These are phyloP conservation scores for Agrenia bidenticulata DNA, from an alignment of 2,888 invertebrate genomes.

Conservation along the genomic window DNA sequence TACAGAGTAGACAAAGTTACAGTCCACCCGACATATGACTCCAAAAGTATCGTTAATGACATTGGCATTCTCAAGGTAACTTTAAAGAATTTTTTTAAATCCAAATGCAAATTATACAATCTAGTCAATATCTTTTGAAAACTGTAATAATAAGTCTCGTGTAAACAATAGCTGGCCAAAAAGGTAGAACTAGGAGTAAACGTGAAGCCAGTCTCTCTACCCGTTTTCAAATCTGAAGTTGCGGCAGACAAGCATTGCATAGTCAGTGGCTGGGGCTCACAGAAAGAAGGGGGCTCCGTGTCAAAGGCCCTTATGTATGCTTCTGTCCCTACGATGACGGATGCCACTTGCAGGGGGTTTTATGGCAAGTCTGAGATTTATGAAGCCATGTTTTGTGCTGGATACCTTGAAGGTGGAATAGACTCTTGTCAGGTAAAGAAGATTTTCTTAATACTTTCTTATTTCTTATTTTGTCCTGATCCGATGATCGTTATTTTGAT, in stretches of 20 bases:
- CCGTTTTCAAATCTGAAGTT: conserved; percentile 38
- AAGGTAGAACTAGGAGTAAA: conserved; percentile 25
- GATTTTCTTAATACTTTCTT: too few species aligned
- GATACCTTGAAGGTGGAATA: conserved; percentile 44
- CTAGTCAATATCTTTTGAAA: too few species aligned
- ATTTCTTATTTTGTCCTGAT: too few species aligned
- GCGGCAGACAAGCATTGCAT: conserved; percentile 39
- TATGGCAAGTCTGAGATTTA: conserved; percentile 50
- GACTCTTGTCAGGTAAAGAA: conserved; percentile 52
- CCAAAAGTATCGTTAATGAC: conserved; percentile 45
- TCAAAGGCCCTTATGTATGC: conserved; percentile 48
- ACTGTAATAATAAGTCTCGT: too few species aligned
- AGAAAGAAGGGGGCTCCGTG: conserved; percentile 46
- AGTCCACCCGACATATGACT: conserved; percentile 46
- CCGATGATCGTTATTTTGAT: too few species aligned
- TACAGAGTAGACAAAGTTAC: conserved; percentile 36
- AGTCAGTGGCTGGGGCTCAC: conserved; percentile 49
- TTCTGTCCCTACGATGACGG: conserved; percentile 46
- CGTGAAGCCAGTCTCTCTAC: conserved; percentile 43
- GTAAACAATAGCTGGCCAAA: background rate
- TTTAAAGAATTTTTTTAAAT: background rate
- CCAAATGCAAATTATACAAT: too few species aligned
- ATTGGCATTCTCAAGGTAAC: conserved; percentile 45
- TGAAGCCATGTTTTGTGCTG: conserved; percentile 51
- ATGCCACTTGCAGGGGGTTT: conserved; percentile 42